Evolutionary conservation across 2,797 vertebrate genomes (phyloP), one percentile per base, ranked within the genome.

Genomic region (Lithobates sylvaticus): DNA sequence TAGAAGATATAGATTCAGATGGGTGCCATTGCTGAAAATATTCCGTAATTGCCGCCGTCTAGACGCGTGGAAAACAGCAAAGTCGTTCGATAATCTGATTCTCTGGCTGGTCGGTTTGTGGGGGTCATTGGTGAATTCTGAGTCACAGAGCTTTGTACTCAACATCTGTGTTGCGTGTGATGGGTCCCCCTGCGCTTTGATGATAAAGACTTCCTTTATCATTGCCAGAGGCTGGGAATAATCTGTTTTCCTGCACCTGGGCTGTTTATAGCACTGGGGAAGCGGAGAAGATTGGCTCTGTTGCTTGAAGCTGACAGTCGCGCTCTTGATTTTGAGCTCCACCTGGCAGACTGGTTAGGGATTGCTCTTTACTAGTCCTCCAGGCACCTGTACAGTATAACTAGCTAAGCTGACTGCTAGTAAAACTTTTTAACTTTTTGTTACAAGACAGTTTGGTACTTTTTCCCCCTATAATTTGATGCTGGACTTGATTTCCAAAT

Each of bases 151-250:
- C 42, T 32, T 81, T 69, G 23, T 81, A 81, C 69, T 70, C 78
- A 7, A 39, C 18, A 39, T n/a, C 44, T 58, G 74, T 15, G 54
- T 50, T 26, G 36, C 36, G 68, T 69, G 27, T 50, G 36, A 65
- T 47, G 42, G 42, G 34, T 21, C 9, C 15, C 64, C 13, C 36
- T 50, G 65, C 9, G 36, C 42, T 69, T 8, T 71, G 42, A 71
- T 70, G 67, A 81, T 81, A 70, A 70, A 36, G 39, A 32, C 72
- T 61, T 61, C n/a, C 39, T 71, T 81, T 70, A 71, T 81, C 67
- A 81, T 34, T 70, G 21, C 27, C 21, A 21, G 36, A 50, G 42
- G 27, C 78, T 26, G 13, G 5, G 39, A 71, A 34, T 71, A 81
- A 70, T 81, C 67, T 81, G 65, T 36, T 29, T 15, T 18, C 42